Evolutionary conservation across 2,113 vertebrate genomes (phyloP), one percentile per base, ranked within the genome.

Genomic region (Tupaia tana): DNA sequence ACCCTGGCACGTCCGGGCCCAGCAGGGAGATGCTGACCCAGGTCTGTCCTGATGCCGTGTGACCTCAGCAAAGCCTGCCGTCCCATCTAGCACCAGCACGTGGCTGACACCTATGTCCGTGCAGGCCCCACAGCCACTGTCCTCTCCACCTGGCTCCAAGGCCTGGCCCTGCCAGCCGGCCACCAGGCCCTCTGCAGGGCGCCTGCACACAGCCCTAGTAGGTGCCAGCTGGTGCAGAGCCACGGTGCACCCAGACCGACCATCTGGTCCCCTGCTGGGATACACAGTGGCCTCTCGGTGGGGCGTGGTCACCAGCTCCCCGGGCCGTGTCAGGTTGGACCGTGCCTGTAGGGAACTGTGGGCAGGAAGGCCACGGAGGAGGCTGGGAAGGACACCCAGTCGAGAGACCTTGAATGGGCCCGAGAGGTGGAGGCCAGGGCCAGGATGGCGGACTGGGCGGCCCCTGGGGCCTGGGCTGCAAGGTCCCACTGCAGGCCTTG

Each of bases 21-120:
- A 3, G 20, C 20, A 59, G 0, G 20, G 59, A 56, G 56, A 79
- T 18, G 8, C 34, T 2, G 29, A 61, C 73, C n/a, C 5, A 14
- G 14, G 67, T 24, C 20, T 0, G 1, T 61, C 61, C 43, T 22
- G 83, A 24, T 6, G 43, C 1, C 0, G 0, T 0, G 5, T 13
- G 64, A 27, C 71, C 63, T 29, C 0, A 3, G 27, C 71, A 3
- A 4, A 9, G 54, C 11, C 67, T 31, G 24, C 10, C n/a, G 43
- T 34, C n/a, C 78, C 0, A 3, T 3, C 52, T 24, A 15, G 71
- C 54, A 22, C 63, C n/a, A 1, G 81, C 63, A 25, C 0, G 2
- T 1, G 54, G 22, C 66, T 2, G 54, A 31, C 67, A 66, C n/a
- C 9, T 0, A 9, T 7, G 14, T 43, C 74, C 3, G 1, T 2